phyloP scores from a whole-genome alignment of 2,888 invertebrate species.

The Diarsia rubi region DNA sequence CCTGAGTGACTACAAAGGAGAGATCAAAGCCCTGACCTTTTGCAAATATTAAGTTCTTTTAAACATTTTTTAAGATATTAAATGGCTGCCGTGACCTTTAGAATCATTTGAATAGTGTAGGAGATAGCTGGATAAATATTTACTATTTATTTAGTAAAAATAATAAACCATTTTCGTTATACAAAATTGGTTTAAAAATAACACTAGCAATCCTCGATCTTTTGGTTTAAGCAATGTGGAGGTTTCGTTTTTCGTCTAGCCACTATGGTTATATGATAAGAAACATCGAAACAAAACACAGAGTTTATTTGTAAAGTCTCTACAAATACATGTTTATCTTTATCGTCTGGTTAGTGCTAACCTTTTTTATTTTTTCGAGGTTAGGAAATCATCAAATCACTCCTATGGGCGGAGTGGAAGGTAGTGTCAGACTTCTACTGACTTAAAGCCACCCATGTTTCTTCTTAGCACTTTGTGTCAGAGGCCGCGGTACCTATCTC shows the following conservation, averaged over 20 bases:
- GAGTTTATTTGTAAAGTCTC: background rate
- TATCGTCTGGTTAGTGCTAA: too few relatives aligned
- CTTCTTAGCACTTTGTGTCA: too few relatives aligned
- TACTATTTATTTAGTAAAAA: background rate
- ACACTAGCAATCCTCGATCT: background rate
- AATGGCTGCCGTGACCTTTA: constrained; percentile 13
- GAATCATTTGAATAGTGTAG: constrained; percentile 4
- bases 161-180: background rate
- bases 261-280: background rate
- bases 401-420: too few relatives aligned
- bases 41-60: constrained; percentile 7
- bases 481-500: too few relatives aligned
- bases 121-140: background rate
- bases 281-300: background rate
- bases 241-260: background rate
- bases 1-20: constrained; percentile 33
- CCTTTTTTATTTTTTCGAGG: too few relatives aligned
- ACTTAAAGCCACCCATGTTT: too few relatives aligned
- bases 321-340: background rate
- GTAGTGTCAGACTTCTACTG: too few relatives aligned
- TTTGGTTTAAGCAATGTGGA: too few relatives aligned
- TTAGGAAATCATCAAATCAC: too few relatives aligned
- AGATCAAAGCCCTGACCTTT: constrained; percentile 38
- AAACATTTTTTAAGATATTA: constrained; percentile 28
- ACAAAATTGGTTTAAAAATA: background rate